Evolutionary conservation across 2,797 vertebrate species (phyloP), one percentile per base, ranked within the genome.

Genomic region (Alauda arvensis): DNA sequence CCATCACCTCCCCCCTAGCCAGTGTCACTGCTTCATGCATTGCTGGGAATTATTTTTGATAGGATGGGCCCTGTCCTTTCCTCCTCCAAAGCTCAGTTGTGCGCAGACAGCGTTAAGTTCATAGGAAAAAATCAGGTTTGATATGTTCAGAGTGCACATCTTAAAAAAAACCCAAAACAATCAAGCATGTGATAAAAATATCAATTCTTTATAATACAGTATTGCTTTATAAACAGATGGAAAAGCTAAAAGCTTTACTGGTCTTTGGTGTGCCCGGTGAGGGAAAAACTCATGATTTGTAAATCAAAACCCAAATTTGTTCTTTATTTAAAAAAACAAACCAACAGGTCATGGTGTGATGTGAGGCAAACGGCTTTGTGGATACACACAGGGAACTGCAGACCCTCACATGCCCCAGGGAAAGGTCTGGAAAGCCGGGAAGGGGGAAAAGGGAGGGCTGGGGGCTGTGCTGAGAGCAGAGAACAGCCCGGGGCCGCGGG

Each of bases 241-340:
- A 96, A 97, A 94, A 97, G 93, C 96, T 96, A 93, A 96, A 97
- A 97, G 96, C 94, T 96, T 96, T 94, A 96, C 93, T 95, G 98
- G 95, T 98, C 98, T 99, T 99, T 99, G 98, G 98, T 98, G 98
- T 96, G 96, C 96, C 95, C 68, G 89, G 96, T 94, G 95, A 96
- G 94, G 95, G 96, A 96, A 93, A 93, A 95, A 96, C 91, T 95
- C 92, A 94, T 87, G 84, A 95, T 93, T 95, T 85, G 90, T 91
- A 95, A 95, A 95, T 97, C 84, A 95, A 96, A 96, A 96, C 83
- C 89, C 95, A 94, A 92, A 95, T 96, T 96, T 96, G 96, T 95
- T 96, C 95, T 87, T 87, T 82, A 70, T 70, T 71, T 3, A 56
- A 45, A 77, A 63, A 33, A 83, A 59, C 55, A 45, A 40, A 14